Evolutionary conservation across 2,113 vertebrate species (phyloP).

Genomic region (Microcebus tavaratra): DNA sequence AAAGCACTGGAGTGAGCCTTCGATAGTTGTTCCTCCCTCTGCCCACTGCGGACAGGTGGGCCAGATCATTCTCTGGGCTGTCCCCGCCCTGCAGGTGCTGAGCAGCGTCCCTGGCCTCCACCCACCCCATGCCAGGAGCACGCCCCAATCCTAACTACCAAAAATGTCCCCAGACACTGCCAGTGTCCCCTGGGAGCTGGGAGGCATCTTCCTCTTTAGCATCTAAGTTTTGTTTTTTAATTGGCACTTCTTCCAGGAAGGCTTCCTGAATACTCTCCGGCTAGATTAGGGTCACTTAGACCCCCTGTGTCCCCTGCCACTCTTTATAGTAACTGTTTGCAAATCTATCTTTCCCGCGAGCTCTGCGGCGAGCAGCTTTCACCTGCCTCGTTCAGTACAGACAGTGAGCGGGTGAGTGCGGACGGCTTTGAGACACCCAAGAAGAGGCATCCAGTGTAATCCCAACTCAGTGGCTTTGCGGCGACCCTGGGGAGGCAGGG

Average conservation of each 20-base stretch:
- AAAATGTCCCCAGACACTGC: neutral
- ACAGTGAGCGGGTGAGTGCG: neutral
- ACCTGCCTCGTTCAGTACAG: neutral
- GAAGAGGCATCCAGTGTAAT: too few relatives aligned
- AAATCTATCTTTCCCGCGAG: neutral
- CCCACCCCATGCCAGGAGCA: neutral
- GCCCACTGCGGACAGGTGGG: neutral
- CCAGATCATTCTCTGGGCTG: too few relatives aligned
- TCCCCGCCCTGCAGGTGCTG: neutral
- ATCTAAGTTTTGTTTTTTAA: too few relatives aligned
- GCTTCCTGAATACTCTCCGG: neutral
- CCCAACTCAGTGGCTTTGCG: neutral
- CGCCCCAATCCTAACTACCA: too few relatives aligned
- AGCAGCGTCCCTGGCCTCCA: neutral
- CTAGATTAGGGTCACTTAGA: neutral
- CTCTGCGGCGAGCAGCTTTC: neutral
- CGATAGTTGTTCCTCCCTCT: neutral
- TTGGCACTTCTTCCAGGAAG: neutral
- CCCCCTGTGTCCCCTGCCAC: neutral
- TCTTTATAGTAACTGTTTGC: neutral
- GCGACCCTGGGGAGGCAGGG: neutral
- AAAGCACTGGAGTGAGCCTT: neutral
- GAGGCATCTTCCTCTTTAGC: neutral
- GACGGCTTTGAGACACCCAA: too few relatives aligned
- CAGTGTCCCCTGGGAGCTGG: neutral